Evolutionary conservation across 2,113 vertebrate species (phyloP).

Genomic region (Cettia cetti): DNA sequence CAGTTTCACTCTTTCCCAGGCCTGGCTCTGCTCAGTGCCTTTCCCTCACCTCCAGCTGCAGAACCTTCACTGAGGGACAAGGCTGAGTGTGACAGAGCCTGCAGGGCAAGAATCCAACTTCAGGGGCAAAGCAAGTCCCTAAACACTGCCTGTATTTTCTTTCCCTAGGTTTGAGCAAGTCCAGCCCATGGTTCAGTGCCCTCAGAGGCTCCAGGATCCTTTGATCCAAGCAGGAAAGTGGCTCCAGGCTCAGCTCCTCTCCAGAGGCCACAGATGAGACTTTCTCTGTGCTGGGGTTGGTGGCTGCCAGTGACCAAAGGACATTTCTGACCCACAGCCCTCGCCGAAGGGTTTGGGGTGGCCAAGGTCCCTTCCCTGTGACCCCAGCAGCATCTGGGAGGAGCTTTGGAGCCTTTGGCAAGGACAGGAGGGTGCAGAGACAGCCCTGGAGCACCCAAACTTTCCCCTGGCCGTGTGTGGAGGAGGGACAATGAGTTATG

Average conservation of each 20-base stretch:
- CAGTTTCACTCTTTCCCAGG: neutral
- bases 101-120: neutral
- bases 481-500: neutral
- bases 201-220: neutral
- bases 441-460: neutral
- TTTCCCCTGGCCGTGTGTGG: neutral
- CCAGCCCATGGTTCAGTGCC: neutral
- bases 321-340: neutral
- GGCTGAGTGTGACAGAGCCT: neutral
- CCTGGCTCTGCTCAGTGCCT: neutral
- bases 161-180: neutral
- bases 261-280: neutral
- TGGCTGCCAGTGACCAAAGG: neutral
- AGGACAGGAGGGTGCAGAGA: neutral
- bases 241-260: neutral
- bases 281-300: accelerated
- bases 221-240: neutral
- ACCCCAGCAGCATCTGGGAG: neutral
- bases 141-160: neutral
- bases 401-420: neutral
- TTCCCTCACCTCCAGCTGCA: neutral
- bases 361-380: neutral
- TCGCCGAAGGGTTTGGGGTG: accelerated
- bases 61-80: neutral
- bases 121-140: neutral